Base-by-base conservation (phyloP, 2,888 invertebrate genomes). In the Tillus elongatus region DNA sequence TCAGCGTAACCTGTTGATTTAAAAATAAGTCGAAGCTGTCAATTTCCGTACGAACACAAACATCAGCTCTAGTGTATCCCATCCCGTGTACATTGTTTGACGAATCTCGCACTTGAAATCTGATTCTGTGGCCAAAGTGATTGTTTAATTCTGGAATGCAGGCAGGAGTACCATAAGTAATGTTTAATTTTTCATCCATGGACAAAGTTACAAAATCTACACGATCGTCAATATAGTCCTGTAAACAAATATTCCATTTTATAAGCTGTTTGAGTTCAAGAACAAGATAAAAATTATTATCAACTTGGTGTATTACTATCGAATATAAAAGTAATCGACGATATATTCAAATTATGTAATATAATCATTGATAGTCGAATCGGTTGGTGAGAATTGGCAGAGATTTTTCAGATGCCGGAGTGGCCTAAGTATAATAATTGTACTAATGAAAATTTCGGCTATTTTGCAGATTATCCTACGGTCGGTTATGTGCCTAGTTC, bases 181-280 rank as follows among this genome's bases (percentile, higher is more conserved):
- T 54, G 13, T 58, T 53, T 4, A 68, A 51, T 26, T 58, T 53
- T 15, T 60, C 57, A 41, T 72, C 71, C 67, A 71, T 70, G 2
- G 70, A 61, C 3, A 67, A 50, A 0, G 72, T 71, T 8, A 72
- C 69, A 42, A 61, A 72, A 12, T 61, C 57, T 1, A 55, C 53
- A 28, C 71, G 59, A 30, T 65, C 67, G 43, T 72, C 71, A 12
- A 71, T 50, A 40, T 63, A 71, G 50, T 72, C 71, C 72, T 72
- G 38, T 33, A 58, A 53, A 29, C 33, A 34, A 6, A 6, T 10
- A 43, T n/a, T n/a, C n/a, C n/a, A n/a, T n/a, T n/a, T n/a, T n/a
- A n/a, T n/a, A n/a, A n/a, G n/a, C n/a, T n/a, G n/a, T n/a, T n/a
- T n/a, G n/a, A n/a, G n/a, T n/a, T n/a, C n/a, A n/a, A n/a, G n/a